Evolutionary conservation across 1,140 invertebrate species (phyloP).

Genomic region (Teleopsis dalmanni): DNA sequence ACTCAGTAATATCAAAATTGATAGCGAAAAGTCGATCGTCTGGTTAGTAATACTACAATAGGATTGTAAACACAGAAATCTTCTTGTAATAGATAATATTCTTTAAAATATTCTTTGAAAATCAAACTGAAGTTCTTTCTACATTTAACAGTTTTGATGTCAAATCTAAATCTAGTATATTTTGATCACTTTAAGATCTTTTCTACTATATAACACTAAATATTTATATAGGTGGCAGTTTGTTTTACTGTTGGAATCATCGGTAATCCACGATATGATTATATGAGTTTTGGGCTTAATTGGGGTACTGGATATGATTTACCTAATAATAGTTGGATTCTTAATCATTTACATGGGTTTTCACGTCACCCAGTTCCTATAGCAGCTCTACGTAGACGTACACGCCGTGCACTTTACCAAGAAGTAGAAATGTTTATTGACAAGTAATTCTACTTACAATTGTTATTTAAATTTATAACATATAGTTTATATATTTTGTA

Average conservation of each 20-base stretch:
- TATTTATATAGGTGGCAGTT: constrained; percentile 26
- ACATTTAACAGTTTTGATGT: neutral
- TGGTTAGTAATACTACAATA: neutral
- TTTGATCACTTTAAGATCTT: neutral
- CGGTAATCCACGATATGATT: constrained; percentile 34
- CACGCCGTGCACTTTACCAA: constrained; percentile 48
- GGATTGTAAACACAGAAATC: neutral
- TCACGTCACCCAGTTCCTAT: constrained; percentile 40
- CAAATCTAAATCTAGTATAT: neutral
- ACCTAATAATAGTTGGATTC: constrained; percentile 58
- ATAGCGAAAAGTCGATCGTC: no score
- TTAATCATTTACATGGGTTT: constrained; percentile 45
- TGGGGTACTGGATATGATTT: constrained; percentile 70
- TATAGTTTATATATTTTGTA: neutral
- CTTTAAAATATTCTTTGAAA: neutral
- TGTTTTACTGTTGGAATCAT: constrained; percentile 41
- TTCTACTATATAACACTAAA: neutral
- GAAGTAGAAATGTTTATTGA: constrained; percentile 52
- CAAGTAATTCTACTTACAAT: constrained; percentile 38
- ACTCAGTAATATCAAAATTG: no score
- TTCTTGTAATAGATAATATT: neutral
- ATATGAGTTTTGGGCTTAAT: constrained; percentile 47
- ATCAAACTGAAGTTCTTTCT: neutral
- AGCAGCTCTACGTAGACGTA: constrained; percentile 51
- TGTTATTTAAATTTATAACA: constrained; percentile 53